Percentiles rank a stretch among this genome's conserved stretches.
Evolutionary conservation across 2,888 invertebrate species (phyloP).

Genomic region (Zelleria hepariella): DNA sequence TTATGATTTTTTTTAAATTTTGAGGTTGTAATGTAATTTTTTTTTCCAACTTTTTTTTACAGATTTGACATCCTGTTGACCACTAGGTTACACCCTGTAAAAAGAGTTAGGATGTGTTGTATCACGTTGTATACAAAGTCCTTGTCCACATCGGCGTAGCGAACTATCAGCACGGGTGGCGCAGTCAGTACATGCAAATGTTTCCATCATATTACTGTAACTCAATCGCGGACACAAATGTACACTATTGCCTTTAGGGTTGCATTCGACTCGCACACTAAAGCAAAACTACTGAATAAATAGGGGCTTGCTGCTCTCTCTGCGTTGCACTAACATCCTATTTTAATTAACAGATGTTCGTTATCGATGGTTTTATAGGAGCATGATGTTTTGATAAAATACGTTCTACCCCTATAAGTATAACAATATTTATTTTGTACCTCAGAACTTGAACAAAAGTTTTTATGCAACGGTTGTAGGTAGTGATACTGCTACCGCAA

Average conservation of each 20-base stretch:
- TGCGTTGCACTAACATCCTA: background rate
- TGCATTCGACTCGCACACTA: constrained; percentile 41
- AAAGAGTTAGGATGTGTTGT: too few relatives aligned
- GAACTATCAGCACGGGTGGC: constrained; percentile 18
- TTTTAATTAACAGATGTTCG: background rate
- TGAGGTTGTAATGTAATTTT: too few relatives aligned
- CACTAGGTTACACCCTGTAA: too few relatives aligned
- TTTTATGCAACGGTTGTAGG: too few relatives aligned
- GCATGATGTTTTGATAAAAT: background rate
- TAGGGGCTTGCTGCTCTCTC: constrained; percentile 25
- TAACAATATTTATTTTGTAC: too few relatives aligned
- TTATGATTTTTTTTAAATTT: too few relatives aligned
- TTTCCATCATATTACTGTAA: constrained; percentile 60
- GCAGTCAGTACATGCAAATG: constrained; percentile 45
- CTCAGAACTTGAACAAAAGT: too few relatives aligned
- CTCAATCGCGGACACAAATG: constrained; percentile 62
- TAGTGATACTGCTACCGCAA: too few relatives aligned
- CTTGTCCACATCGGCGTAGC: constrained; percentile 15
- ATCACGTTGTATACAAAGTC: constrained; percentile 1
- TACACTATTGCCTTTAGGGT: constrained; percentile 69
- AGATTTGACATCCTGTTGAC: too few relatives aligned
- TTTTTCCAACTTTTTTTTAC: too few relatives aligned
- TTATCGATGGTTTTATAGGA: background rate
- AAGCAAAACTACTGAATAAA: constrained; percentile 53
- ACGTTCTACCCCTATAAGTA: too few relatives aligned